A percentile compares a stretch with the other conserved stretches of the same genome.
Conservation (phyloP, 2,888 invertebrate genomes). For the Drosophila koepferae region DNA sequence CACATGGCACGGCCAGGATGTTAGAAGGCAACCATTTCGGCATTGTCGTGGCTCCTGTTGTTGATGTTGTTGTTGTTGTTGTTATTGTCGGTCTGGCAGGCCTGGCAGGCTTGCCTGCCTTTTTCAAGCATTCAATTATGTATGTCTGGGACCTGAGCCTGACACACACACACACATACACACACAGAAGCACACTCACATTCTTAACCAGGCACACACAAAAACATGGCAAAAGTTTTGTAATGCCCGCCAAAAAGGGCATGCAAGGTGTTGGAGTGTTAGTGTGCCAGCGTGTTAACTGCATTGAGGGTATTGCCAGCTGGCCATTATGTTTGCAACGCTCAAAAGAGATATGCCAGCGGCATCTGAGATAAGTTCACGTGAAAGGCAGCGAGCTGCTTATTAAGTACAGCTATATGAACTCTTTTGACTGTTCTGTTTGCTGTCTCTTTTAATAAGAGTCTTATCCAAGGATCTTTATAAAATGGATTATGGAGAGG, state of each 20-base stretch:
- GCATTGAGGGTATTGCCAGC: conserved; percentile 50
- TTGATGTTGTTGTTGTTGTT: conserved; percentile 11
- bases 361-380: conserved; percentile 1
- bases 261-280: conserved; percentile 76
- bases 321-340: conserved; percentile 33
- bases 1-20: conserved; percentile 57
- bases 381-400: background rate
- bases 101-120: conserved; percentile 54
- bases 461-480: background rate
- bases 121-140: conserved; percentile 80
- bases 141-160: conserved; percentile 78
- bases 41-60: conserved; percentile 24
- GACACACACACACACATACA: conserved; percentile 65
- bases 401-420: background rate
- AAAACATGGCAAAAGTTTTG: conserved; percentile 80
- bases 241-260: conserved; percentile 78
- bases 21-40: conserved; percentile 62
- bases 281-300: conserved; percentile 63
- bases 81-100: conserved; percentile 52
- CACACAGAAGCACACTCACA: conserved; percentile 20
- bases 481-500: background rate
- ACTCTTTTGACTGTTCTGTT: background rate
- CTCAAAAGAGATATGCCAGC: background rate
- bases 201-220: conserved; percentile 43
- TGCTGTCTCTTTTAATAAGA: background rate